Percentiles rank a stretch among this genome's conserved stretches.
These are phyloP conservation scores for Cecidostiba fungosa DNA, from an alignment of 2,888 invertebrate genomes.

Conservation along the genomic window DNA sequence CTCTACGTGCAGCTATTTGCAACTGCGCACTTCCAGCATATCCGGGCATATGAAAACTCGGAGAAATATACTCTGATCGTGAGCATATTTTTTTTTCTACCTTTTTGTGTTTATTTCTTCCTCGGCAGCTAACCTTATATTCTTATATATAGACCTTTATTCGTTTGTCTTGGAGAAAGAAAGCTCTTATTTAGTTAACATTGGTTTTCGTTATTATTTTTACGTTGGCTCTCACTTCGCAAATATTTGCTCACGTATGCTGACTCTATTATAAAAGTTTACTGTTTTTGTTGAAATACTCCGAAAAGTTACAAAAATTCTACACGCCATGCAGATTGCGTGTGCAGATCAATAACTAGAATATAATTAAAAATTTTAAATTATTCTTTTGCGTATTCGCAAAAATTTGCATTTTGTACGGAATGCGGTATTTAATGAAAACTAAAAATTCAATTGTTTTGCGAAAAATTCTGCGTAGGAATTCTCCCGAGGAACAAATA, in stretches of 20 bases:
- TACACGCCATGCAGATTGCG: neutral
- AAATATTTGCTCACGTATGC: neutral
- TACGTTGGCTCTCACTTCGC: neutral
- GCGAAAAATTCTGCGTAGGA: neutral
- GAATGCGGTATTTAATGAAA: neutral
- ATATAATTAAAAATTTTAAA: neutral
- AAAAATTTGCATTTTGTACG: neutral
- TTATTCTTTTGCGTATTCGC: neutral
- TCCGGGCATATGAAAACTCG: conserved; percentile 65
- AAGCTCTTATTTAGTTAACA: neutral
- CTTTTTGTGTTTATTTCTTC: conserved; percentile 7
- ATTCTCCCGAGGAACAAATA: too few relatives aligned
- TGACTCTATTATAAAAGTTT: neutral
- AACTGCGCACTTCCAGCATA: conserved; percentile 60
- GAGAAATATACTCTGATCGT: conserved; percentile 61
- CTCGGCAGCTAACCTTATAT: neutral
- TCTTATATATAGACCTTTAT: neutral
- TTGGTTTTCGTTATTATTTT: neutral
- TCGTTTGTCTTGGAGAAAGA: neutral
- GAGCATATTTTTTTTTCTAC: conserved; percentile 33
- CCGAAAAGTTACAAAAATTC: neutral
- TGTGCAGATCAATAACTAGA: neutral
- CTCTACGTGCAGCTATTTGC: conserved; percentile 61
- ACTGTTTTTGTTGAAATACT: neutral
- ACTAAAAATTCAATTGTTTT: neutral